Base-by-base conservation (phyloP, 2,113 vertebrate species). In the Microcebus ravelobensis region DNA sequence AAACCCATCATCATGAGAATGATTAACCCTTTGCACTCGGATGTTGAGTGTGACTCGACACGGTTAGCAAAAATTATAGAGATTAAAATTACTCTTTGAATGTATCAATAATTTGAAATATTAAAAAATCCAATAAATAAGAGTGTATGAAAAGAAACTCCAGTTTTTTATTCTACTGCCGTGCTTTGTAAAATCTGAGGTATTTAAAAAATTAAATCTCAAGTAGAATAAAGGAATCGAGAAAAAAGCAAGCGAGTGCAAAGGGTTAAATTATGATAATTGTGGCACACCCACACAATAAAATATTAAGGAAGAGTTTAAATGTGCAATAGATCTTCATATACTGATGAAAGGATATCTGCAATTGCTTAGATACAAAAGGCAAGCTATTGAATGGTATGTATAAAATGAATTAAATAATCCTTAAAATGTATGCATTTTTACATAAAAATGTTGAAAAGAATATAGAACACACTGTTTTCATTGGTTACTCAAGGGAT, bases 291-390 rank as follows among this genome's bases (percentile, higher is more conserved):
- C 59, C 21, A 85, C 36, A 55, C 61, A 65, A 63, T 57, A 84
- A 94, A 90, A 80, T 48, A 84, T 48, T 81, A 77, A 94, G 91
- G 29, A 82, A 27, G 42, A 87, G 39, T 67, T 96, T 87, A 94
- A 96, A 90, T 34, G n/a, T 68, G 18, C 39, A 65, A 6, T 42
- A 55, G n/a, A 82, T 77, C 50, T 83, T 89, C 45, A 27, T 52
- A 63, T 36, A 50, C 42, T 34, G 25, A 87, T 63, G 27, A 55
- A 81, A 96, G 21, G 8, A 59, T 57, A 50, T 74, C 42, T 87
- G 39, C 48, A 17, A 67, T 86, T 73, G 42, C 80, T 93, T 61
- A 90, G 74, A 79, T 23, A 25, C 8, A 85, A 89, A 91, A 93
- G 79, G 21, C 8, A 80, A 81, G 42, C 82, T 83, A 50, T 89